Evolutionary conservation across 2,113 vertebrate species (phyloP).

Genomic region (Colinus virginianus): DNA sequence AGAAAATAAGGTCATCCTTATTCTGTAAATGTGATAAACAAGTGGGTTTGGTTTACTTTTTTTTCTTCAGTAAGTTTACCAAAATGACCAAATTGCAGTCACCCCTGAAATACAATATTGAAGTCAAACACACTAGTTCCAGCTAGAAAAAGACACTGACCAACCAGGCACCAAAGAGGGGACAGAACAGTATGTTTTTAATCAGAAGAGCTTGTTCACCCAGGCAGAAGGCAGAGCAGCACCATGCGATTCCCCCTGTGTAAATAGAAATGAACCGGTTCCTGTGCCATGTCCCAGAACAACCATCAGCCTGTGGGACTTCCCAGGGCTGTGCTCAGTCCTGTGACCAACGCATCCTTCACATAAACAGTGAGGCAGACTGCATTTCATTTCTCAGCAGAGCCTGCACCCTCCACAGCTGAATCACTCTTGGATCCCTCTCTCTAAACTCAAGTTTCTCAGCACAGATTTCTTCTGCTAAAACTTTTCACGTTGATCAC

Average conservation of each 20-base stretch:
- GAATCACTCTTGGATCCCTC: neutral
- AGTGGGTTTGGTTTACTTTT: neutral
- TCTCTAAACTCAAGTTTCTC: neutral
- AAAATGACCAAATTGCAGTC: neutral
- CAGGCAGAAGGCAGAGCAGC: neutral
- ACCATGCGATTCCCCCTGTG: neutral
- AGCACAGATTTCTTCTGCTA: neutral
- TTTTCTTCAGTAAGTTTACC: neutral
- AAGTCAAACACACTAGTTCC: neutral
- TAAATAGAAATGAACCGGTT: fast-evolving
- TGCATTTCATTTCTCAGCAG: neutral
- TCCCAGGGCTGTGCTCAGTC: fast-evolving
- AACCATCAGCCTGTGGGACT: neutral
- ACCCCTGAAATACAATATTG: neutral
- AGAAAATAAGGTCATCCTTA: neutral
- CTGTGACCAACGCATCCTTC: neutral
- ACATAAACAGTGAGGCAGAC: neutral
- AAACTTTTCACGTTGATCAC: neutral
- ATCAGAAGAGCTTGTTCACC: conserved; percentile 1
- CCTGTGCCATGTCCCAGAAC: conserved; percentile 25
- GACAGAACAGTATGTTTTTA: neutral
- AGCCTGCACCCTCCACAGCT: neutral
- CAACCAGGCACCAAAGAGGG: neutral
- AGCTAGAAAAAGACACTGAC: neutral
- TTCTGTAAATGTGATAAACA: neutral